A percentile compares a stretch with the other conserved stretches of the same genome.
Conservation (phyloP, 2,113 vertebrate species). For the Lycaon pictus region DNA sequence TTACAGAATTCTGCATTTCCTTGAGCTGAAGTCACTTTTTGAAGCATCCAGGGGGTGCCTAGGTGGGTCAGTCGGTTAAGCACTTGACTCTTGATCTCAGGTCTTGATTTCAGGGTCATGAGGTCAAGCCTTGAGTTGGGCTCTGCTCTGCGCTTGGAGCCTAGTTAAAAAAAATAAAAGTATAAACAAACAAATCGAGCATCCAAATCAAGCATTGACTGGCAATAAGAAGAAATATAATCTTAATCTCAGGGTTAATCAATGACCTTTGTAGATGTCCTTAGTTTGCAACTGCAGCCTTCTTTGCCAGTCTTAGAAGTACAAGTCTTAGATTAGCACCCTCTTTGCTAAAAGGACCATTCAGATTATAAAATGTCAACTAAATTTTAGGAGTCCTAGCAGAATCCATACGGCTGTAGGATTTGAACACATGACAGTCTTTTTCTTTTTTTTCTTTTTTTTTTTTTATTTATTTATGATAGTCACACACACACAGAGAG, state of each 20-base stretch:
- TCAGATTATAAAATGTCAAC: not conserved
- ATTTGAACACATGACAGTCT: not conserved
- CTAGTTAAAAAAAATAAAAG: not conserved
- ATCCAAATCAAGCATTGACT: not conserved
- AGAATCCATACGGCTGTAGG: not conserved
- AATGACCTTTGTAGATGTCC: not conserved
- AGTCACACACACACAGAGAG: no score
- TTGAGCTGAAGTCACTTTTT: not conserved
- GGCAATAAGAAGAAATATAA: not conserved
- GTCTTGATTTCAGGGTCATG: not conserved
- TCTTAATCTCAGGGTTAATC: not conserved
- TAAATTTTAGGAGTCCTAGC: not conserved
- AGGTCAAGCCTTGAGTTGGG: not conserved
- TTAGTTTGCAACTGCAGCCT: not conserved
- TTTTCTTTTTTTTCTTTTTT: conserved; percentile 14
- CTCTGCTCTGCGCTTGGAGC: not conserved
- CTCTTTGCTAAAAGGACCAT: not conserved
- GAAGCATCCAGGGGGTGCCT: not conserved
- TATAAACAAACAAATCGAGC: no score
- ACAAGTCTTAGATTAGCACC: not conserved
- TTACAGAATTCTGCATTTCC: not conserved
- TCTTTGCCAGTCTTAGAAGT: not conserved
- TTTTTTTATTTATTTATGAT: no score
- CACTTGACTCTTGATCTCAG: not conserved
- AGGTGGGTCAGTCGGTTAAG: not conserved